These are phyloP conservation scores for Anguilla marmorata DNA, from an alignment of 2,797 vertebrate species.

Conservation along the genomic window DNA sequence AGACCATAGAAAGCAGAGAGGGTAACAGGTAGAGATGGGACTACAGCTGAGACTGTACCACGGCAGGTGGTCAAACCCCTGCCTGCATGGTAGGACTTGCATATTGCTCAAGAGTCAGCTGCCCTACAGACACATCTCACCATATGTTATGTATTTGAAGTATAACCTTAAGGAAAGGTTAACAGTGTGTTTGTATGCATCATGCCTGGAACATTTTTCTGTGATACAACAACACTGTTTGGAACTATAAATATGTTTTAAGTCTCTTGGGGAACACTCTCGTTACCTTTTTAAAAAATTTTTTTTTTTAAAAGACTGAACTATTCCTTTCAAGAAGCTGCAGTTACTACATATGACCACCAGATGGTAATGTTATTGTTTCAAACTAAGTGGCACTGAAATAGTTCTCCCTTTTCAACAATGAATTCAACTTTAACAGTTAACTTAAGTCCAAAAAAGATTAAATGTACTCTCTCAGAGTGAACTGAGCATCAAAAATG, in stretches of 20 bases:
- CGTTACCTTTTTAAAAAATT: not conserved
- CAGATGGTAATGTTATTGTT: slow-evolving; percentile 69
- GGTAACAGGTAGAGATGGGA: not conserved
- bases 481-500: too few species aligned
- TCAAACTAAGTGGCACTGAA: slow-evolving; percentile 34
- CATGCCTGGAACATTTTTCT: too few species aligned
- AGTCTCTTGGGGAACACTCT: too few species aligned
- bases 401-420: not conserved
- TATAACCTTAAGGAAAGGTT: not conserved
- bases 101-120: too few species aligned
- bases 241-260: too few species aligned
- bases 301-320: not conserved
- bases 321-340: not conserved
- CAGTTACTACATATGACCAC: slow-evolving; percentile 47
- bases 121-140: not conserved
- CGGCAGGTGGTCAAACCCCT: not conserved
- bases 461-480: not conserved
- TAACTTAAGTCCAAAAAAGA: not conserved
- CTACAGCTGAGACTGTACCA: not conserved
- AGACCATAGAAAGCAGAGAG: not conserved
- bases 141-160: not conserved
- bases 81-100: too few species aligned
- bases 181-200: not conserved
- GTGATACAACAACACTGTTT: too few species aligned
- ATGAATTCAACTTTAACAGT: not conserved